phyloP scores from a whole-genome alignment of 2,888 invertebrate species.

The Linnaemya tessellans region DNA sequence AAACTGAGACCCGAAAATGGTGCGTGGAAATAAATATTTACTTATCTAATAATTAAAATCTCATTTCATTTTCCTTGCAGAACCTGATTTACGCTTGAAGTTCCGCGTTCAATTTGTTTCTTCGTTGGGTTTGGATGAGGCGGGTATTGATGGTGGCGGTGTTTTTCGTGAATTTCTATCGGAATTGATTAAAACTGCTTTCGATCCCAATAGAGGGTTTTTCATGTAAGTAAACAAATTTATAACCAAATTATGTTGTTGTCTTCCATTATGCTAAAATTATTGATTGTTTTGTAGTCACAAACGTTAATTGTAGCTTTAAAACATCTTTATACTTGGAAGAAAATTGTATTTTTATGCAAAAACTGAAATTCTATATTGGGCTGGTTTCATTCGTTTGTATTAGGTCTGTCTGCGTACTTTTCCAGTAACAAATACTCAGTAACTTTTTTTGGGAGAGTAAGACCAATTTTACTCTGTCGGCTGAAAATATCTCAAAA shows the following conservation, averaged over 20 bases:
- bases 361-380: too few species aligned
- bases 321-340: too few species aligned
- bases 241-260: too few species aligned
- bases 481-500: too few species aligned
- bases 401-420: too few species aligned
- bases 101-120: constrained; percentile 96
- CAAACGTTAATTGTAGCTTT: too few species aligned
- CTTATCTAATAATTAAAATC: neutral
- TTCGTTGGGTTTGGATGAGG: constrained; percentile 95
- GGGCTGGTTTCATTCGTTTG: too few species aligned
- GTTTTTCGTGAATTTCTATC: constrained; percentile 97
- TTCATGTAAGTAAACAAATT: constrained; percentile 85
- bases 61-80: constrained; percentile 84
- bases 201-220: constrained; percentile 98
- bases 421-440: too few species aligned
- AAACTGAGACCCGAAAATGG: constrained; percentile 95
- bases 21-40: constrained; percentile 81
- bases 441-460: too few species aligned
- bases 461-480: too few species aligned
- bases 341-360: too few species aligned
- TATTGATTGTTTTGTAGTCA: too few species aligned
- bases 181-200: constrained; percentile 96
- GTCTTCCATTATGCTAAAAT: neutral
- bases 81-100: constrained; percentile 92
- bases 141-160: constrained; percentile 98